Base-by-base conservation (phyloP, 2,113 vertebrate genomes). In the Etheostoma spectabile region DNA sequence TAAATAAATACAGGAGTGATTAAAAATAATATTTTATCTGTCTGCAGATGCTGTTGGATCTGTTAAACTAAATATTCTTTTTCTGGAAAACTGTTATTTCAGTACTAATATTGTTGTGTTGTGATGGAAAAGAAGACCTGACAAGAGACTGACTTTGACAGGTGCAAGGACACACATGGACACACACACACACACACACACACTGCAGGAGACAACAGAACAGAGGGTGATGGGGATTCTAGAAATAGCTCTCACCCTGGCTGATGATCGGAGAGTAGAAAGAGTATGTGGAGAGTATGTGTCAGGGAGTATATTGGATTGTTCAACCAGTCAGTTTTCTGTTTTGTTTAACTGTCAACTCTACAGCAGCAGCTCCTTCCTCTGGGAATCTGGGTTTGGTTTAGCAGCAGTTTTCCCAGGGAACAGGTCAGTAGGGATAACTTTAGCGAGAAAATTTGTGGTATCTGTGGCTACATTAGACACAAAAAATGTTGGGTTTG, bases 161-260 rank as follows among this genome's bases (percentile, higher is more conserved):
- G 92, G 88, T 94, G 93, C 68, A 74, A 30, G 61, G 64, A 81
- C 77, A 88, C 74, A 57, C 53, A 80, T 13, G 79, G 62, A 60
- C 74, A 56, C 35, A 18, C 61, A 24, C 64, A 42, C 67, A 49
- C 38, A 74, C 22, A 38, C 76, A 48, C 59, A 48, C 60, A 74
- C 56, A 10, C 38, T 2, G 73, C 64, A 66, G 83, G 83, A 83
- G 81, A 89, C 84, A 88, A 86, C 79, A 82, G 82, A 59, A 86
- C 80, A 83, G 86, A 78, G 89, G 77, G 81, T 87, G 70, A 83
- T 69, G 64, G 66, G 81, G 88, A 89, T 89, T 80, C 95, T 88
- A 87, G 85, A 94, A 94, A 94, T 94, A 95, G 90, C 77, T 61
- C 65, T 78, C 51, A 68, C 67, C 61, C 83, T 83, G 66, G 74